These are phyloP conservation scores for Adoxophyes honmai DNA, from an alignment of 1,140 invertebrate species.

Conservation along the genomic window DNA sequence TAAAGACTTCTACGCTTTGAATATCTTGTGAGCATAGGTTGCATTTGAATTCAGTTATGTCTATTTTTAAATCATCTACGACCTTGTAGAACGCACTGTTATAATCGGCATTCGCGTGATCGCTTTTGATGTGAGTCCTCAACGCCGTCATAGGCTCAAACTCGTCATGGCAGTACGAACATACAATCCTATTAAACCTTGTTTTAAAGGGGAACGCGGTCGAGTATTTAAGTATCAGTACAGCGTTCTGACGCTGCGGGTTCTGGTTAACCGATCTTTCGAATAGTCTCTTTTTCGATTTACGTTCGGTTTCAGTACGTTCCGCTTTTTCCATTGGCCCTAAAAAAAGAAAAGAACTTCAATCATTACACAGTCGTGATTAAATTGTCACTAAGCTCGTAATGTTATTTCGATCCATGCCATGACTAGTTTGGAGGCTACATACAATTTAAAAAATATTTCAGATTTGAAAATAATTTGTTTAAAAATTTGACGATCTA, in stretches of 20 bases:
- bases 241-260: conserved; percentile 63
- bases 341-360: conserved; percentile 70
- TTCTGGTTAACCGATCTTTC: conserved; percentile 69
- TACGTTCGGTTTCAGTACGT: conserved; percentile 56
- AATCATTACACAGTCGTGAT: conserved; percentile 58
- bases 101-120: conserved; percentile 52
- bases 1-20: conserved; percentile 46
- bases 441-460: background rate
- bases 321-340: conserved; percentile 57
- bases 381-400: conserved; percentile 20
- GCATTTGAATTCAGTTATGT: conserved; percentile 61
- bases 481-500: background rate
- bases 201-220: conserved; percentile 67
- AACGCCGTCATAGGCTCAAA: conserved; percentile 55
- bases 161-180: conserved; percentile 65
- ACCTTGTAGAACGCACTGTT: conserved; percentile 68
- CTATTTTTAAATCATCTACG: conserved; percentile 58
- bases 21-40: conserved; percentile 46
- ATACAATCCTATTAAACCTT: conserved; percentile 64
- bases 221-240: conserved; percentile 58
- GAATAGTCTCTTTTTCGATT: conserved; percentile 67
- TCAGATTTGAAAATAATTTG: background rate
- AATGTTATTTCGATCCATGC: background rate
- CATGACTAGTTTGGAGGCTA: conserved; percentile 3
- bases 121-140: conserved; percentile 50